Evolutionary conservation across 2,113 vertebrate genomes (phyloP).

Genomic region (Cyprinodon tularosa): DNA sequence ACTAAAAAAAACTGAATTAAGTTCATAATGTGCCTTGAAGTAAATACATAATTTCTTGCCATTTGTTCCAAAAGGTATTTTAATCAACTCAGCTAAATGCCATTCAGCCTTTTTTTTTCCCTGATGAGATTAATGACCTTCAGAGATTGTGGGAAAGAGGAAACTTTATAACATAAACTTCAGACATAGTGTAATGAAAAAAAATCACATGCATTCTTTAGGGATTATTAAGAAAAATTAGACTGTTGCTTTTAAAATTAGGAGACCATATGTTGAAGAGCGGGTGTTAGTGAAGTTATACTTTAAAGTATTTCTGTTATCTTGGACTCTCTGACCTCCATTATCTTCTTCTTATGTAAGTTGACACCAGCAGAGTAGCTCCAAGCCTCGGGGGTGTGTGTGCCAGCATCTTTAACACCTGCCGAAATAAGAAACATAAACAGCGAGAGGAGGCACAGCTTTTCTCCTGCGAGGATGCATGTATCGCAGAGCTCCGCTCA

Average conservation of each 20-base stretch:
- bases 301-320: slow-evolving; percentile 5
- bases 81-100: not conserved
- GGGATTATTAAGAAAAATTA: slow-evolving; percentile 53
- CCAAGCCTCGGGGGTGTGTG: not conserved
- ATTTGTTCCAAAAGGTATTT: not conserved
- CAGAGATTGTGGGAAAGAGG: slow-evolving; percentile 3
- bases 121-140: slow-evolving; percentile 6
- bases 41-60: no score
- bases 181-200: slow-evolving; percentile 43
- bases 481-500: slow-evolving; percentile 22
- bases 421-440: slow-evolving; percentile 12
- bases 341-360: slow-evolving; percentile 42
- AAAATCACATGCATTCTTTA: slow-evolving; percentile 28
- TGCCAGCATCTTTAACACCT: slow-evolving; percentile 43
- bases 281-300: slow-evolving; percentile 18
- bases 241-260: slow-evolving; percentile 56
- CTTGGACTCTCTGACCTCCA: slow-evolving; percentile 10
- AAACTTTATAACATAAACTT: slow-evolving; percentile 38
- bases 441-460: slow-evolving; percentile 11
- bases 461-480: slow-evolving; percentile 14
- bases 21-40: not conserved
- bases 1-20: not conserved
- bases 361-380: not conserved
- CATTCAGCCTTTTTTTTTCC: not conserved
- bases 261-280: slow-evolving; percentile 41